Evolutionary conservation across 2,113 vertebrate genomes (phyloP).

Genomic region (Mirounga angustirostris): DNA sequence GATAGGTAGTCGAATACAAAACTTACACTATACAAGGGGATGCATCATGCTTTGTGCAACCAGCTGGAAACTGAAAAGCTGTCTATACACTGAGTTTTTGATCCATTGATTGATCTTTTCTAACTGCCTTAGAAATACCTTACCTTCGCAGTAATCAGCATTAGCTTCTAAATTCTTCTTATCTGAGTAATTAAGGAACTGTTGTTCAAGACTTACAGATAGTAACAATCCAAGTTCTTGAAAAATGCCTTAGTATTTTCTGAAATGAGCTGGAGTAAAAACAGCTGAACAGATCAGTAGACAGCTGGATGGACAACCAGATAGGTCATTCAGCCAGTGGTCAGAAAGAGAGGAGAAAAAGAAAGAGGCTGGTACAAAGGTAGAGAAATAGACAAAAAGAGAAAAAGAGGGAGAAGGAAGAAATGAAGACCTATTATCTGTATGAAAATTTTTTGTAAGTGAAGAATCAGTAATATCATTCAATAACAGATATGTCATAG

Average conservation of each 20-base stretch:
- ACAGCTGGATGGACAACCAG: neutral
- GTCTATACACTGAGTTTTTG: neutral
- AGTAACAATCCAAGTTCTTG: neutral
- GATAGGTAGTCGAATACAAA: neutral
- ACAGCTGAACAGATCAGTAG: neutral
- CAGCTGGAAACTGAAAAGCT: neutral
- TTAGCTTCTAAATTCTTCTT: neutral
- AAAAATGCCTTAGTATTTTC: constrained; percentile 22
- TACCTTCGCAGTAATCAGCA: neutral
- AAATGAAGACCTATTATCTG: neutral
- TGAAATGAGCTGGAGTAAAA: neutral
- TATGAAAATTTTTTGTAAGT: neutral
- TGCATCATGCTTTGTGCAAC: neutral
- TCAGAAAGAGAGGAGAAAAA: neutral
- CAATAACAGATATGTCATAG: neutral
- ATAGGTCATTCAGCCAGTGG: neutral
- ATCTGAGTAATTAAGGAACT: neutral
- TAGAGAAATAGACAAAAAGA: neutral
- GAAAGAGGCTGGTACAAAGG: neutral
- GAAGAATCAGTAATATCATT: neutral
- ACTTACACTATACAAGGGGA: neutral
- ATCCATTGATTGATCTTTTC: neutral
- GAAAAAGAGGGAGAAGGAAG: neutral
- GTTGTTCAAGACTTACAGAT: neutral
- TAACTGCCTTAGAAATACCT: constrained; percentile 12